Evolutionary conservation across 2,888 invertebrate species (phyloP).

Genomic region (Poecilobothrus nobilitatus): DNA sequence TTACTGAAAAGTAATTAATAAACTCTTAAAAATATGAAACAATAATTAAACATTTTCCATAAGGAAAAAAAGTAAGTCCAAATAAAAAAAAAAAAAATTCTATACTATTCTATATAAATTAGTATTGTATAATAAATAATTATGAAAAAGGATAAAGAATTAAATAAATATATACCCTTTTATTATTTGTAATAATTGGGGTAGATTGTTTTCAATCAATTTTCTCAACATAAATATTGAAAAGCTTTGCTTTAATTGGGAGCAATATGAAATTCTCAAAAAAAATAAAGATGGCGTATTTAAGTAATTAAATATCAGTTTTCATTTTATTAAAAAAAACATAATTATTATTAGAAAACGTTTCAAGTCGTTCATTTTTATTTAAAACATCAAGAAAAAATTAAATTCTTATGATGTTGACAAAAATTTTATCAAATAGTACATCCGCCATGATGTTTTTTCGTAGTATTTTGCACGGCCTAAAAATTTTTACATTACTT

Average conservation of each 20-base stretch:
- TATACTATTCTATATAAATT: no score
- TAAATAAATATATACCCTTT: background rate
- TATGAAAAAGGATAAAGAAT: background rate
- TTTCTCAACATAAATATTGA: background rate
- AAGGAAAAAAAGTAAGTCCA: background rate
- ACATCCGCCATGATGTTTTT: background rate
- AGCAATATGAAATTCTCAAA: background rate
- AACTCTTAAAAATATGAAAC: background rate
- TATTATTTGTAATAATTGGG: background rate
- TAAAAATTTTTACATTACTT: background rate
- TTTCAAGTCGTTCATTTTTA: background rate
- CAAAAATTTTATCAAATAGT: slow-evolving; percentile 3
- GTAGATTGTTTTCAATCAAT: background rate
- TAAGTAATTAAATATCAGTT: background rate
- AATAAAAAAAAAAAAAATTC: no score
- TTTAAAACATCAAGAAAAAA: background rate
- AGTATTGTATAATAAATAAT: background rate
- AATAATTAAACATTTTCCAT: background rate
- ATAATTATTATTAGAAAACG: background rate
- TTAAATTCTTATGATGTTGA: background rate
- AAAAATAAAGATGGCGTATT: background rate
- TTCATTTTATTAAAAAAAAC: background rate
- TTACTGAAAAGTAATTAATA: background rate
- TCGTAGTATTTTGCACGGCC: background rate
- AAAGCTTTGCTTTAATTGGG: background rate